phyloP scores from a whole-genome alignment of 2,113 vertebrate genomes.

The Leptobrachium ailaonicum region DNA sequence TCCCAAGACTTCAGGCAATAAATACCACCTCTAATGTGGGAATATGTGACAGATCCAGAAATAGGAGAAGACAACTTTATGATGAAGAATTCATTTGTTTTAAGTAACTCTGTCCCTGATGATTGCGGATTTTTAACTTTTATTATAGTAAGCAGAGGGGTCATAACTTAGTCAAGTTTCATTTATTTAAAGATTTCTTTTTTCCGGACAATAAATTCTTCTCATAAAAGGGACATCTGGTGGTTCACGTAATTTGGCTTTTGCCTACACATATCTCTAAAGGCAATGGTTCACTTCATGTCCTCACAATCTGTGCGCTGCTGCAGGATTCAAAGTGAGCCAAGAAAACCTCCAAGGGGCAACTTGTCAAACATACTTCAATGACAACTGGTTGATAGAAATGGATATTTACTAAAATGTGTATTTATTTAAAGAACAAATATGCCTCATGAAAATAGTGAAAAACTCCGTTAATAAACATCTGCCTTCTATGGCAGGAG shows the following conservation, averaged over 20 bases:
- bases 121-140: constrained; percentile 5
- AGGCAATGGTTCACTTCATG: constrained; percentile 3
- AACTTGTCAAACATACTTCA: constrained; percentile 30
- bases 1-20: no score
- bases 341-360: constrained; percentile 10
- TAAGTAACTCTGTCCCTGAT: background rate
- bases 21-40: background rate
- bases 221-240: constrained; percentile 36
- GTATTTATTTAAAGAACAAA: constrained; percentile 32
- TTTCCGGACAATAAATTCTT: constrained; percentile 15
- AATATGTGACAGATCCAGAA: background rate
- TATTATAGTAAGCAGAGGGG: constrained; percentile 26
- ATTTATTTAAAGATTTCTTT: background rate
- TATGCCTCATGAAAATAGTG: constrained; percentile 11
- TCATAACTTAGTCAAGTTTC: constrained; percentile 13
- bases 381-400: constrained; percentile 38
- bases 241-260: constrained; percentile 19
- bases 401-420: constrained; percentile 28
- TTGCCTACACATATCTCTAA: background rate
- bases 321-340: background rate
- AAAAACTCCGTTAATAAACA: background rate
- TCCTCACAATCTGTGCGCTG: background rate
- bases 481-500: background rate
- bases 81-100: background rate
- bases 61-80: background rate